phyloP scores from a whole-genome alignment of 2,797 vertebrate genomes.

The Orestias chungarensis region DNA sequence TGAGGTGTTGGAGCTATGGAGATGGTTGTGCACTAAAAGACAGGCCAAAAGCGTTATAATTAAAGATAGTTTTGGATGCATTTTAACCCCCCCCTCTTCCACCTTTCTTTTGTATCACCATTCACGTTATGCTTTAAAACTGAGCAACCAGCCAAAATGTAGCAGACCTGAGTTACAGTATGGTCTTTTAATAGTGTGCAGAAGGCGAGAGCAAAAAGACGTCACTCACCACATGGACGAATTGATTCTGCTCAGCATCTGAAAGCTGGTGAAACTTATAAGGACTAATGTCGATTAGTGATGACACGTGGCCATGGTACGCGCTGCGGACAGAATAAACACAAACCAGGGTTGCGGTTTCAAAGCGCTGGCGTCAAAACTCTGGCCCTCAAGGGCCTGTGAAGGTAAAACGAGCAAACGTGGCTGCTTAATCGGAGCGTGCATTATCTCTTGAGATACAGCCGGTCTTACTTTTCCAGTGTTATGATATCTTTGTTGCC shows the following conservation, averaged over 20 bases:
- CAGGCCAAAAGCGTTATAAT: background rate
- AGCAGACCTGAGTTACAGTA: constrained; percentile 58
- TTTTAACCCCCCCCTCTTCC: background rate
- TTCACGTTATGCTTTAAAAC: background rate
- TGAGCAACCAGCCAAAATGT: constrained; percentile 39
- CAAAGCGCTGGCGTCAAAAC: background rate
- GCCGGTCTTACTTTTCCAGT: constrained; percentile 89
- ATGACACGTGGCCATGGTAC: constrained; percentile 95
- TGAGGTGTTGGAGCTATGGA: background rate
- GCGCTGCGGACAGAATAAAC: constrained; percentile 81
- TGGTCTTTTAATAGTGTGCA: constrained; percentile 58
- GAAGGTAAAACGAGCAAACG: background rate
- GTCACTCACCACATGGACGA: constrained; percentile 93
- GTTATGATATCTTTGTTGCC: constrained; percentile 93
- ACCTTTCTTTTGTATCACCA: background rate
- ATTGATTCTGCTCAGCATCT: constrained; percentile 82
- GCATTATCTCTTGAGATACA: background rate
- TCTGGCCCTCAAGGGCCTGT: background rate
- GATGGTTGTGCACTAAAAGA: background rate
- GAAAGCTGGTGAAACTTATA: constrained; percentile 93
- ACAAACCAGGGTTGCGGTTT: background rate
- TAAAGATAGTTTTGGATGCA: background rate
- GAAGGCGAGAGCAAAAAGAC: constrained; percentile 21
- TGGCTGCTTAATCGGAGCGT: background rate
- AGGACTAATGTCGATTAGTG: constrained; percentile 97